A percentile compares a stretch with the other conserved stretches of the same genome.
Conservation (phyloP, 2,888 invertebrate genomes). For the Vanessa cardui region DNA sequence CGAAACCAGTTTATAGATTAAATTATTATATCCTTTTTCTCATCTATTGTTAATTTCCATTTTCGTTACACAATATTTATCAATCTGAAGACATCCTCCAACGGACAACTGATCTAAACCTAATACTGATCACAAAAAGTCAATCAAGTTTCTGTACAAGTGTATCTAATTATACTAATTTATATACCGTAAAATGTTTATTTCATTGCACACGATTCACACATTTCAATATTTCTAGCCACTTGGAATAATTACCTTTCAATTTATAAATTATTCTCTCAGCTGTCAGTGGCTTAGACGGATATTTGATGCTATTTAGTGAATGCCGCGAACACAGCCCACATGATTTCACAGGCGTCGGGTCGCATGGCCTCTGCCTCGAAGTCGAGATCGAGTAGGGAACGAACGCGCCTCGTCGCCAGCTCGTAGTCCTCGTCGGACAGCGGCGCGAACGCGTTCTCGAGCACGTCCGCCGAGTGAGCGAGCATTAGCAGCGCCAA, state of each 20-base stretch:
- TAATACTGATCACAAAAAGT: constrained; percentile 41
- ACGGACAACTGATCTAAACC: constrained; percentile 25
- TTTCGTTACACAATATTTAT: constrained; percentile 5
- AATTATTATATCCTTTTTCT: neutral
- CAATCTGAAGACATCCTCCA: constrained; percentile 9
- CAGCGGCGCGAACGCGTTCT: constrained; percentile 99
- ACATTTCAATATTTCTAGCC: constrained; percentile 33
- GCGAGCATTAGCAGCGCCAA: constrained; percentile 97
- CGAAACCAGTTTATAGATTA: neutral
- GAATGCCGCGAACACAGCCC: constrained; percentile 99
- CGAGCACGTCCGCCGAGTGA: constrained; percentile 98
- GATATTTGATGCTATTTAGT: constrained; percentile 90
- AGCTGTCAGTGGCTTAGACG: constrained; percentile 26
- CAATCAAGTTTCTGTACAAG: constrained; percentile 29
- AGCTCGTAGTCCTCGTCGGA: constrained; percentile 99
- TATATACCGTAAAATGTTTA: constrained; percentile 17
- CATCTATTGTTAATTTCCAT: neutral
- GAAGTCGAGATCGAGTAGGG: constrained; percentile 97
- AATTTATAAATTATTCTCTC: constrained; percentile 14
- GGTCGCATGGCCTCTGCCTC: constrained; percentile 97
- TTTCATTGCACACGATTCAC: constrained; percentile 36
- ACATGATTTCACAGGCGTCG: constrained; percentile 96
- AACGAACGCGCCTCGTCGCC: constrained; percentile 98
- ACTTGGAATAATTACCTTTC: constrained; percentile 25
- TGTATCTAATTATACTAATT: constrained; percentile 29